Evolutionary conservation across 2,888 invertebrate genomes (phyloP).

Genomic region (Drosophila greeni): DNA sequence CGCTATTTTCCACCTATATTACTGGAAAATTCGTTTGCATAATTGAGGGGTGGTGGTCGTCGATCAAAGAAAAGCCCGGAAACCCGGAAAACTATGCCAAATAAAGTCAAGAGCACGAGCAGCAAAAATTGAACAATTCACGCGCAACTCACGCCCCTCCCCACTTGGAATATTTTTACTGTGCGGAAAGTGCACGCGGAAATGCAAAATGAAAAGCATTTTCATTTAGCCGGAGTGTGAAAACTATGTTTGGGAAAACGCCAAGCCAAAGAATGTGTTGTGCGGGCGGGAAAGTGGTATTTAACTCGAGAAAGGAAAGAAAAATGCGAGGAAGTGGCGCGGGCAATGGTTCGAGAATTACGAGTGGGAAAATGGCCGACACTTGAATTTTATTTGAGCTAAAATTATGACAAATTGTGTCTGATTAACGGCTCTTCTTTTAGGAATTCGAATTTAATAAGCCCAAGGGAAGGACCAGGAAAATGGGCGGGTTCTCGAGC

Average conservation of each 20-base stretch:
- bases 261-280: constrained; percentile 16
- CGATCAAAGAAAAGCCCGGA: constrained; percentile 36
- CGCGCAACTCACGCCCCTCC: constrained; percentile 31
- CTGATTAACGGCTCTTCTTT: neutral
- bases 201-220: constrained; percentile 59
- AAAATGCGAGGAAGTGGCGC: neutral
- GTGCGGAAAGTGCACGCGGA: constrained; percentile 50
- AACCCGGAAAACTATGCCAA: constrained; percentile 32
- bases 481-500: neutral
- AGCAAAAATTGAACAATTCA: constrained; percentile 34
- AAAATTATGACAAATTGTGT: neutral
- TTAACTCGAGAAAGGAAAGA: neutral
- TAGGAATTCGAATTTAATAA: neutral
- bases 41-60: constrained; percentile 27
- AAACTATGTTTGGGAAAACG: constrained; percentile 43
- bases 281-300: constrained; percentile 4
- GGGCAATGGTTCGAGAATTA: neutral
- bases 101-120: constrained; percentile 2
- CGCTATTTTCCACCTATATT: constrained; percentile 5
- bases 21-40: constrained; percentile 30
- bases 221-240: constrained; percentile 55
- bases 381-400: neutral
- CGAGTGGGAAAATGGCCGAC: neutral
- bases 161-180: constrained; percentile 46
- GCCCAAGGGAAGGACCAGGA: neutral